phyloP scores from a whole-genome alignment of 2,113 vertebrate genomes.

The Pterophyllum scalare region DNA sequence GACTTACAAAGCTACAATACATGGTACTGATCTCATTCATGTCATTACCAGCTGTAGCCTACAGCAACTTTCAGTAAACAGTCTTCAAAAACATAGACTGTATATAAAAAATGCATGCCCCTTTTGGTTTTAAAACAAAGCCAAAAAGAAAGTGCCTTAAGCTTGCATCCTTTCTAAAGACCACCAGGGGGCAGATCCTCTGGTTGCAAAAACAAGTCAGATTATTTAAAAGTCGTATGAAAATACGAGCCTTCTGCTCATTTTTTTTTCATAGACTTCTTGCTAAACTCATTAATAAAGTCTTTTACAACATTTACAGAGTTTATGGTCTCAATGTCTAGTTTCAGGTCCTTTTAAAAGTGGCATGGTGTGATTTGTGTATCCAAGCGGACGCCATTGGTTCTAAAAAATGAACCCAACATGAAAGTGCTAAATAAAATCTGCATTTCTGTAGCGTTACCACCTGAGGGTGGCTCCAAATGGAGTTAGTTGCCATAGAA shows the following conservation, averaged over 20 bases:
- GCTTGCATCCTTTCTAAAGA: background rate
- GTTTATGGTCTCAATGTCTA: background rate
- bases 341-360: background rate
- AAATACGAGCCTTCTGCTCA: background rate
- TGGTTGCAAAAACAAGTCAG: background rate
- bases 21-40: background rate
- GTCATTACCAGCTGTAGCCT: background rate
- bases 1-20: background rate
- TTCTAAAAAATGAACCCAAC: background rate
- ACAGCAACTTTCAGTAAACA: background rate
- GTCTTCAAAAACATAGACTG: background rate
- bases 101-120: background rate
- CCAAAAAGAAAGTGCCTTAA: background rate
- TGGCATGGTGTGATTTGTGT: background rate
- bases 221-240: background rate
- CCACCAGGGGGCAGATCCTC: accelerated
- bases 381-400: background rate
- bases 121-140: background rate
- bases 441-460: background rate
- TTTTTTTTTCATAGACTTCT: background rate
- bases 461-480: background rate
- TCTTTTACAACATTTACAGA: background rate
- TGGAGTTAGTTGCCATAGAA: background rate
- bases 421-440: background rate
- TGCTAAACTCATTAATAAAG: background rate